These are phyloP conservation scores for Perdix hodgsoniae DNA, from an alignment of 2,797 vertebrate genomes.

Conservation along the genomic window DNA sequence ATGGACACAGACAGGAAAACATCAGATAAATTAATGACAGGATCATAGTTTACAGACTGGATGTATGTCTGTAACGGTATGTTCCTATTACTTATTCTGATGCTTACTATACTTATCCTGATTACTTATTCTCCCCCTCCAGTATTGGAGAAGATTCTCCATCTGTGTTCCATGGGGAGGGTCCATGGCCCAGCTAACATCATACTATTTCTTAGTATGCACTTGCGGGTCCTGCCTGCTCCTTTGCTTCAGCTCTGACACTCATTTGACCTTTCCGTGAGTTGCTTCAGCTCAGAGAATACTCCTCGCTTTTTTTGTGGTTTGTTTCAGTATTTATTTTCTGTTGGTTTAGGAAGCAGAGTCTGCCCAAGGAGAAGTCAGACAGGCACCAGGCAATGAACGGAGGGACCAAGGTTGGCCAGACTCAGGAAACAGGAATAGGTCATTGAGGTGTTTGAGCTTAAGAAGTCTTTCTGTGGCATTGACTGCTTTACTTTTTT, in stretches of 20 bases:
- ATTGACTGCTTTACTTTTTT: background rate
- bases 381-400: background rate
- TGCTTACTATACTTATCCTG: too few relatives aligned
- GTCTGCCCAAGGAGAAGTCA: background rate
- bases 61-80: background rate
- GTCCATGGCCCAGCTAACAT: background rate
- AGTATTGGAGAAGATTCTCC: background rate
- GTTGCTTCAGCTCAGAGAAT: background rate
- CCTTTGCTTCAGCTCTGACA: background rate
- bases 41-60: rapidly evolving
- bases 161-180: background rate
- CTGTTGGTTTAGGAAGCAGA: background rate
- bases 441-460: background rate
- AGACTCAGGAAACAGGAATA: background rate
- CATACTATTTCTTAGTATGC: background rate
- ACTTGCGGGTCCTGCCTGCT: background rate
- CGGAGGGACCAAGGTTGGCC: background rate
- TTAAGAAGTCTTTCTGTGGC: background rate
- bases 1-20: background rate
- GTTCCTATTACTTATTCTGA: background rate
- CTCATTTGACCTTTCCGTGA: background rate
- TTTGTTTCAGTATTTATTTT: background rate
- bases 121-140: background rate
- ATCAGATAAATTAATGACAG: background rate
- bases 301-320: background rate